phyloP scores from a whole-genome alignment of 2,113 vertebrate species.

The Gymnogyps californianus region DNA sequence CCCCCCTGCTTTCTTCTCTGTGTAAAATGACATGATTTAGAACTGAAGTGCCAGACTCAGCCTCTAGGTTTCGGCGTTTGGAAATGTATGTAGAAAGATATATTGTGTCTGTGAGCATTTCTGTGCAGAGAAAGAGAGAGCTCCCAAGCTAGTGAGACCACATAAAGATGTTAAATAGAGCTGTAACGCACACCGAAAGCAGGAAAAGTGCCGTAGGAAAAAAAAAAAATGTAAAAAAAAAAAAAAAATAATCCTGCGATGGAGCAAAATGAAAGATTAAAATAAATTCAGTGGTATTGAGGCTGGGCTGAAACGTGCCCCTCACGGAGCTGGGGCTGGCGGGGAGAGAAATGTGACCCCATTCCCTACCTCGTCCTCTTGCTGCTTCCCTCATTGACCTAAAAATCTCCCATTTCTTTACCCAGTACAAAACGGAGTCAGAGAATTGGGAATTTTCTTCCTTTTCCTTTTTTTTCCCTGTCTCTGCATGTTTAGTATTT shows the following conservation, averaged over 20 bases:
- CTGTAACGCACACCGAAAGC: not conserved
- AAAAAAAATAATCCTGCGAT: not conserved
- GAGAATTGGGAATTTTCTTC: not conserved
- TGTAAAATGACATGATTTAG: slow-evolving; percentile 58
- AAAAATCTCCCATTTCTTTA: not conserved
- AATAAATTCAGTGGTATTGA: not conserved
- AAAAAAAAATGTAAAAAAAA: not conserved
- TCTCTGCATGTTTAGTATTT: not conserved
- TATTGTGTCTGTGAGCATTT: slow-evolving; percentile 41
- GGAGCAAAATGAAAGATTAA: slow-evolving; percentile 36
- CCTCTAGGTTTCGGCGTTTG: slow-evolving; percentile 26
- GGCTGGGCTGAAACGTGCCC: not conserved
- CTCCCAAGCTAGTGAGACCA: slow-evolving; percentile 13
- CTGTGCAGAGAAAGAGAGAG: not conserved
- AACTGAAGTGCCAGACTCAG: slow-evolving; percentile 7
- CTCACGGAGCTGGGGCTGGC: not conserved
- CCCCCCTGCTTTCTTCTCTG: not conserved
- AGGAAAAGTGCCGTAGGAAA: not conserved
- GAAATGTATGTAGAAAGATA: slow-evolving; percentile 40
- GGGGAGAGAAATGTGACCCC: not conserved
- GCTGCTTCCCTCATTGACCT: not conserved
- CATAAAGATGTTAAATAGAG: slow-evolving; percentile 62
- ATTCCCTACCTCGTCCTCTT: not conserved
- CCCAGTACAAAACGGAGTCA: not conserved
- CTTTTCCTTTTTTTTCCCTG: not conserved